These are phyloP conservation scores for Enteromius viviparus DNA, from an alignment of 2,797 vertebrate genomes.

Conservation along the genomic window DNA sequence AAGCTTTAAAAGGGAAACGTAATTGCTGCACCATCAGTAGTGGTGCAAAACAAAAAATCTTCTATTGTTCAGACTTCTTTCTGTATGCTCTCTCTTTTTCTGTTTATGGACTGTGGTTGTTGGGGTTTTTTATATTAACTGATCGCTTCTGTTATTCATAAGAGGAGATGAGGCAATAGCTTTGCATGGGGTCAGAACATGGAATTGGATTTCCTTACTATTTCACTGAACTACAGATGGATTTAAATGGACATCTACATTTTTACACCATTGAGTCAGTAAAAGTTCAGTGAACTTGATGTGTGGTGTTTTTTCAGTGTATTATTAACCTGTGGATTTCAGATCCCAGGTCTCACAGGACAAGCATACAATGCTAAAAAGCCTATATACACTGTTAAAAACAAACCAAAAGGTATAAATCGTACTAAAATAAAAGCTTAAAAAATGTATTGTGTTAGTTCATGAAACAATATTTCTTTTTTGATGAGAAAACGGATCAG, in stretches of 20 bases:
- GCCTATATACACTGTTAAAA: not conserved
- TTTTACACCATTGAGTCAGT: not conserved
- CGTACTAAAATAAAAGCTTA: not conserved
- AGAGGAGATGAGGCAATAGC: slow-evolving; percentile 15
- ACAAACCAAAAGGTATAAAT: not conserved
- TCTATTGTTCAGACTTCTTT: not conserved
- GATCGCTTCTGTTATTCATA: slow-evolving; percentile 26
- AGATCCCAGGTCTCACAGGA: slow-evolving; percentile 38
- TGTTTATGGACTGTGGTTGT: too few relatives aligned
- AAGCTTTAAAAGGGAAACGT: not conserved
- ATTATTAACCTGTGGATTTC: slow-evolving; percentile 33
- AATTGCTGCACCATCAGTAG: not conserved
- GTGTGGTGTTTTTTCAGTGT: slow-evolving; percentile 44
- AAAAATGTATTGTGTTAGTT: not conserved
- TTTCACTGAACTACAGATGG: slow-evolving; percentile 30
- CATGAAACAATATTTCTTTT: not conserved
- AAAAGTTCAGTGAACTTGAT: slow-evolving; percentile 25
- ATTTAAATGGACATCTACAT: not conserved
- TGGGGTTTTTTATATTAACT: not conserved
- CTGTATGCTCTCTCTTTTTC: too few relatives aligned
- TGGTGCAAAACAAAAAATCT: not conserved
- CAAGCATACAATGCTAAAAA: not conserved
- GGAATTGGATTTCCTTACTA: slow-evolving; percentile 27
- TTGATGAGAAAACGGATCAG: not conserved
- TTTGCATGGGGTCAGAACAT: slow-evolving; percentile 25